These are phyloP conservation scores for Danionella cerebrum DNA, from an alignment of 2,113 vertebrate species.

Conservation along the genomic window DNA sequence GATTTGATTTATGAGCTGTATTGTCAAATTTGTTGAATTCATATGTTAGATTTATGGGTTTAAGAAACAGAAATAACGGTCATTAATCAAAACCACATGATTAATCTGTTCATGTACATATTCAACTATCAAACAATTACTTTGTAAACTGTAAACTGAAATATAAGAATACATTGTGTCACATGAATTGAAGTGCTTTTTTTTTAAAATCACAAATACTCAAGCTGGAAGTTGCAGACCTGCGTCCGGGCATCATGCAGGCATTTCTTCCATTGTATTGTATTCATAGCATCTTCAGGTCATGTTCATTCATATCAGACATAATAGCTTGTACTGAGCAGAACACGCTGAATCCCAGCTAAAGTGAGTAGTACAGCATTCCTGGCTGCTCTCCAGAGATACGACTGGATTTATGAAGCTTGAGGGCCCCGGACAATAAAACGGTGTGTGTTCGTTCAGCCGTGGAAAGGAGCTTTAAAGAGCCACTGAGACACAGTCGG, in stretches of 20 bases:
- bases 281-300: conserved; percentile 7
- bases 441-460: conserved; percentile 15
- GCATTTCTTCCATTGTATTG: background rate
- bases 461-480: conserved; percentile 37
- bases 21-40: background rate
- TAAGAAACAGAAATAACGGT: background rate
- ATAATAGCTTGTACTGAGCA: conserved; percentile 1
- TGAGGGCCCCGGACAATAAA: conserved; percentile 20
- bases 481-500: conserved; percentile 22
- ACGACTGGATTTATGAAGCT: conserved; percentile 40
- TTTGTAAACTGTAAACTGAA: too few relatives aligned
- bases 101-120: too few relatives aligned
- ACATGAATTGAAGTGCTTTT: too few relatives aligned
- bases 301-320: background rate
- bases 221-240: too few relatives aligned
- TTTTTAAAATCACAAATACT: too few relatives aligned
- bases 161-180: too few relatives aligned
- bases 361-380: conserved; percentile 10
- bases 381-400: conserved; percentile 38
- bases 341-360: conserved; percentile 9
- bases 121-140: too few relatives aligned
- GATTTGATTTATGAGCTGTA: background rate
- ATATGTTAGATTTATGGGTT: background rate
- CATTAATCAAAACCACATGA: background rate
- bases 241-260: background rate